These are phyloP conservation scores for Hypotaenidia philippensis DNA, from an alignment of 2,797 vertebrate genomes.

Conservation along the genomic window DNA sequence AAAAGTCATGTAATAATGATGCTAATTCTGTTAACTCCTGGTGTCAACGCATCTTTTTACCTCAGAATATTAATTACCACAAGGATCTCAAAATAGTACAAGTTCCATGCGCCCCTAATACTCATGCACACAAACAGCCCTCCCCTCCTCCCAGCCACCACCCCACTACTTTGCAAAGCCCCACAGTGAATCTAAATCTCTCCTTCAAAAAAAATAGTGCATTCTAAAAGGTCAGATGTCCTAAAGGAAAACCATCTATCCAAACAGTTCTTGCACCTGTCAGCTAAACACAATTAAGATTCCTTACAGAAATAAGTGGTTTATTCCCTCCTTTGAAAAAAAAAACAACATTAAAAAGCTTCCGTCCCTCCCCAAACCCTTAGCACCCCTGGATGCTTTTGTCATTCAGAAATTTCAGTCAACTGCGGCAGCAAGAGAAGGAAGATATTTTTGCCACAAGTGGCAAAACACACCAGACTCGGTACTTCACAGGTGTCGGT, in stretches of 20 bases:
- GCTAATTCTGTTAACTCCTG: neutral
- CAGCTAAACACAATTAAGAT: neutral
- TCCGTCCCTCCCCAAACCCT: neutral
- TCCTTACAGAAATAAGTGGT: neutral
- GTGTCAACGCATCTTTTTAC: neutral
- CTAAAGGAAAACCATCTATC: neutral
- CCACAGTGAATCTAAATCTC: neutral
- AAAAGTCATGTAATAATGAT: neutral
- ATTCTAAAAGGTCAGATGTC: neutral
- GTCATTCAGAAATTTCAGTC: neutral
- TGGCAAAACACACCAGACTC: accelerated
- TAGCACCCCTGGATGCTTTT: neutral
- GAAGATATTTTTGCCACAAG: neutral
- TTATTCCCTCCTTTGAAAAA: neutral
- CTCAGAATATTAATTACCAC: neutral
- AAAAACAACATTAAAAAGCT: too few relatives aligned
- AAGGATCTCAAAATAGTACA: neutral
- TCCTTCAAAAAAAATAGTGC: neutral
- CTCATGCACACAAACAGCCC: neutral
- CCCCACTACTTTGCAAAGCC: neutral
- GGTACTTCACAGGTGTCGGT: neutral
- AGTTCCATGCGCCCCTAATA: neutral
- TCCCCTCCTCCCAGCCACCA: neutral
- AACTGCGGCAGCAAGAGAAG: neutral
- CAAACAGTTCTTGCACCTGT: constrained; percentile 45